Conservation (phyloP, 23 tunicate genomes). For the Corella eumyota region DNA sequence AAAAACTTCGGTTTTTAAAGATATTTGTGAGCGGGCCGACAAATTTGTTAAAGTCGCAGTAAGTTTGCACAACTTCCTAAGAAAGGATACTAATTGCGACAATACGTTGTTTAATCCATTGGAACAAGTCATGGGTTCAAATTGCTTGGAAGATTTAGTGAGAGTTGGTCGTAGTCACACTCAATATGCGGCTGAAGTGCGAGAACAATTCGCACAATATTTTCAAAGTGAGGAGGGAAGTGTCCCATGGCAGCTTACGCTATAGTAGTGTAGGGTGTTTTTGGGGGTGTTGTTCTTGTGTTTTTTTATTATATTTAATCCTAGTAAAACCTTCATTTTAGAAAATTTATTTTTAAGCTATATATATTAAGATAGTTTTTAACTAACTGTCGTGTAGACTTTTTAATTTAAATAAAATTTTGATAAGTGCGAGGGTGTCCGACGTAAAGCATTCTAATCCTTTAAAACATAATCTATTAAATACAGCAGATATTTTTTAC, state of each 20-base stretch:
- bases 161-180: not conserved
- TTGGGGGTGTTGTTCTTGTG: too few species aligned
- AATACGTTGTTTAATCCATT: not conserved
- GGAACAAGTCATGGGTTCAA: not conserved
- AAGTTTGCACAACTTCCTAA: not conserved
- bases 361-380: too few species aligned
- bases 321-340: too few species aligned
- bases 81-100: not conserved
- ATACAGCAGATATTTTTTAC: too few species aligned
- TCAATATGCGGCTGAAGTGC: not conserved
- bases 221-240: not conserved
- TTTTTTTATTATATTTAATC: too few species aligned
- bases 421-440: too few species aligned
- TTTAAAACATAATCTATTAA: too few species aligned
- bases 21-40: slow-evolving; percentile 3
- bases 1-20: not conserved
- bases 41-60: not conserved
- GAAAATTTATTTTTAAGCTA: too few species aligned
- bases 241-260: slow-evolving; percentile 1
- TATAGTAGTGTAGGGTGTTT: too few species aligned
- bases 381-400: too few species aligned
- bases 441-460: too few species aligned
- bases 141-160: not conserved
- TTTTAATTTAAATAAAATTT: too few species aligned
- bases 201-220: not conserved